phyloP scores from a whole-genome alignment of 2,797 vertebrate genomes.

The Anabacerthia variegaticeps region DNA sequence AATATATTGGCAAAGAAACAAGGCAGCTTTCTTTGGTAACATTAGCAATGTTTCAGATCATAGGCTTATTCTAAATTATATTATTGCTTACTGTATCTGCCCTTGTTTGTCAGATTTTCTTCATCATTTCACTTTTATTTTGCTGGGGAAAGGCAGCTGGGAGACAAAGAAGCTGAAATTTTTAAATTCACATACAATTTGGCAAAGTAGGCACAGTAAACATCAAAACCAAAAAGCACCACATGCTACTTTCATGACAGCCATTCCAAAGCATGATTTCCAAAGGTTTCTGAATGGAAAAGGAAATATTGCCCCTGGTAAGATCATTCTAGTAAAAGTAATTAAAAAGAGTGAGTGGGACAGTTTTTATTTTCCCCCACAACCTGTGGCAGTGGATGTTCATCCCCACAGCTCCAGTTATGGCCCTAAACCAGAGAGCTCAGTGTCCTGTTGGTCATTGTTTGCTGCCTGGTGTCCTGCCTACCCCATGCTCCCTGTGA shows the following conservation, averaged over 20 bases:
- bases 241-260: not conserved
- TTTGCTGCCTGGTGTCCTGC: not conserved
- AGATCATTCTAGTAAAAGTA: not conserved
- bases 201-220: not conserved
- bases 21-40: not conserved
- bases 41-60: not conserved
- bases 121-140: not conserved
- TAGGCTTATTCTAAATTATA: not conserved
- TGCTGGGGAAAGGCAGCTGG: not conserved
- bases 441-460: not conserved
- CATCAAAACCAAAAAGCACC: not conserved
- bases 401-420: too few relatives aligned
- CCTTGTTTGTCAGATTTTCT: not conserved
- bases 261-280: not conserved
- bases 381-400: not conserved
- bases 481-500: fast-evolving
- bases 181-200: not conserved
- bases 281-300: not conserved
- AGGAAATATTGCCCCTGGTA: not conserved
- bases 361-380: not conserved
- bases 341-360: not conserved
- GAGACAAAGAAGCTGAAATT: not conserved
- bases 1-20: not conserved
- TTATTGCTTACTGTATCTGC: not conserved
- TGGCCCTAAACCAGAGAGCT: too few relatives aligned